These are phyloP conservation scores for Caerostris darwini DNA, from an alignment of 1,140 invertebrate species.

Conservation along the genomic window DNA sequence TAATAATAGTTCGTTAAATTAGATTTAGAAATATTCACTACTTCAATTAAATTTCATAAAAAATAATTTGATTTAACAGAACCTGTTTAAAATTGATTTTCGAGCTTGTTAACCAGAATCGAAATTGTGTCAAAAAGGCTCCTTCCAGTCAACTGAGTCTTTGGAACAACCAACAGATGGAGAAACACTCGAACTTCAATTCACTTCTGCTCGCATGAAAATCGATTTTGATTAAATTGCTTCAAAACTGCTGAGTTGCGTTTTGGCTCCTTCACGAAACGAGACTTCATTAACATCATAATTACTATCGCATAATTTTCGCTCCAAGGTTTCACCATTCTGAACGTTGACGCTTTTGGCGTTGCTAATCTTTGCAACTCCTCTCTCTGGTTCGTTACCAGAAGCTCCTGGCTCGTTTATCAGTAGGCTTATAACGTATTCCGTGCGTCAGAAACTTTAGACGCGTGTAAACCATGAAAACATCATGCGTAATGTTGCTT, in stretches of 20 bases:
- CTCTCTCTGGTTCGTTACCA: neutral
- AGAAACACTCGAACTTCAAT: neutral
- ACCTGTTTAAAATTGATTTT: no score
- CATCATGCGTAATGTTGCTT: neutral
- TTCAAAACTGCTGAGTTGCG: slow-evolving; percentile 4
- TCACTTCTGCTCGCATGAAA: neutral
- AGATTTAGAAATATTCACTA: no score
- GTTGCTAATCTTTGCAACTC: neutral
- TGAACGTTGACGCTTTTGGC: neutral
- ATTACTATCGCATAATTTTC: slow-evolving; percentile 52
- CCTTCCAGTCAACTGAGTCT: neutral
- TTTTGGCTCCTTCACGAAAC: slow-evolving; percentile 6
- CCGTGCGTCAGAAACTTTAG: neutral
- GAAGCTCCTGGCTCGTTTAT: neutral
- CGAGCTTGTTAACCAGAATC: neutral
- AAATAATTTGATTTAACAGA: no score
- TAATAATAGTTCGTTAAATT: no score
- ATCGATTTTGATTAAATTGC: slow-evolving; percentile 45
- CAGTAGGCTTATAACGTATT: neutral
- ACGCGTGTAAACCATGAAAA: neutral
- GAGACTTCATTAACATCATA: slow-evolving; percentile 52
- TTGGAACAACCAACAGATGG: neutral
- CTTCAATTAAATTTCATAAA: no score
- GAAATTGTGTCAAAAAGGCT: neutral
- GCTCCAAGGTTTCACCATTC: slow-evolving; percentile 28